Percentiles rank a stretch among this genome's conserved stretches.
These are phyloP conservation scores for Hipposideros larvatus DNA, from an alignment of 2,797 vertebrate species.

Conservation along the genomic window DNA sequence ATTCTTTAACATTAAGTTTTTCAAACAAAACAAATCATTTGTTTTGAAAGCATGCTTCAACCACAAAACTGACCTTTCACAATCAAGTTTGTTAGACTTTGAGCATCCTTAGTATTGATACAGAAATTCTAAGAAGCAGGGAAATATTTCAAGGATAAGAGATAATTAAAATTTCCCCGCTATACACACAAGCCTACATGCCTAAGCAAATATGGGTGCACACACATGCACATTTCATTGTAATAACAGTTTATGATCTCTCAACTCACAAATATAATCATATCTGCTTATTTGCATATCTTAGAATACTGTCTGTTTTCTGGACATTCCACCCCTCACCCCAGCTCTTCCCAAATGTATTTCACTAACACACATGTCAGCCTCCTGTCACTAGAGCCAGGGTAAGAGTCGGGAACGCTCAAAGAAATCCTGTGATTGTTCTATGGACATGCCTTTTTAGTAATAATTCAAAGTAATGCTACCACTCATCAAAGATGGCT, in stretches of 20 bases:
- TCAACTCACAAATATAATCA: slow-evolving; percentile 40
- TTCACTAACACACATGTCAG: slow-evolving; percentile 9
- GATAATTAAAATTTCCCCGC: slow-evolving; percentile 65
- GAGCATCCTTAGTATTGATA: slow-evolving; percentile 65
- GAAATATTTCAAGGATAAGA: slow-evolving; percentile 71
- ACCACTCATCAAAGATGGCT: slow-evolving; percentile 42
- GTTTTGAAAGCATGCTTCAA: slow-evolving; percentile 83
- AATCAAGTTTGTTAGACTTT: slow-evolving; percentile 80
- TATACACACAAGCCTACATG: not conserved
- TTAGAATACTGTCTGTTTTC: slow-evolving; percentile 74
- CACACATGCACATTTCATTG: not conserved
- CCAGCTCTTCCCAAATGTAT: not conserved
- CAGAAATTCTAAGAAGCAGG: slow-evolving; percentile 81
- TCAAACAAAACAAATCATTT: slow-evolving; percentile 88
- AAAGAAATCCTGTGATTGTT: not conserved
- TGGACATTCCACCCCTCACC: slow-evolving; percentile 26
- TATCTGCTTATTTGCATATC: not conserved
- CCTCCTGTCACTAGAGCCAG: slow-evolving; percentile 34
- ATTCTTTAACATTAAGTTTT: slow-evolving; percentile 84
- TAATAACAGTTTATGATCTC: not conserved
- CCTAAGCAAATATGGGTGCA: not conserved
- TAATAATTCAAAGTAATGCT: slow-evolving; percentile 50
- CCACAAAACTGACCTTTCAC: slow-evolving; percentile 82
- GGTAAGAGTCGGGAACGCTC: not conserved
- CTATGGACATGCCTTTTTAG: not conserved